Percentiles rank a stretch among this genome's conserved stretches.
phyloP scores from a whole-genome alignment of 2,888 invertebrate genomes.

The Scaptodrosophila latifasciaeformis region DNA sequence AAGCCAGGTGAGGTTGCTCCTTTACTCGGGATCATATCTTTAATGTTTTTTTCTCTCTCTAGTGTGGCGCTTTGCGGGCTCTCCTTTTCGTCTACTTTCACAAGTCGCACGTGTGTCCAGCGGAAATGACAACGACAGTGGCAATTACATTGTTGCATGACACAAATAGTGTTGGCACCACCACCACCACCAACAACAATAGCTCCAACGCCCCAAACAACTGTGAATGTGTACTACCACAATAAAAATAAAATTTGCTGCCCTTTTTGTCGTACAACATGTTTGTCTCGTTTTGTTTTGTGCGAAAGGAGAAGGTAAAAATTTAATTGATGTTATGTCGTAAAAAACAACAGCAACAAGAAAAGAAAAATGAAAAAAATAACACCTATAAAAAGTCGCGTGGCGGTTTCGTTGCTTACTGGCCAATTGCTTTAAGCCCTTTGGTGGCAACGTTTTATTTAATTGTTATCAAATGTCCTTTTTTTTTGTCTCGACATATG shows the following conservation, averaged over 20 bases:
- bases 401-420: background rate
- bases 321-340: slow-evolving; percentile 70
- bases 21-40: slow-evolving; percentile 49
- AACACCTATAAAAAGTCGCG: background rate
- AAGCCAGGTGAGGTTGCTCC: slow-evolving; percentile 12
- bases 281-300: slow-evolving; percentile 15
- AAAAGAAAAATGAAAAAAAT: slow-evolving; percentile 25
- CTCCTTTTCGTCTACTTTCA: slow-evolving; percentile 15
- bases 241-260: slow-evolving; percentile 44
- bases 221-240: background rate
- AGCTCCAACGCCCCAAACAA: slow-evolving; percentile 26
- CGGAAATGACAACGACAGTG: slow-evolving; percentile 73
- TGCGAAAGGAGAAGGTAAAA: slow-evolving; percentile 41
- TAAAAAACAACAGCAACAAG: slow-evolving; percentile 49
- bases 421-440: slow-evolving; percentile 23
- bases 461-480: slow-evolving; percentile 56
- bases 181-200: slow-evolving; percentile 34
- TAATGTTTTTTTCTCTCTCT: slow-evolving; percentile 39
- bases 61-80: no score
- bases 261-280: slow-evolving; percentile 33
- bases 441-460: slow-evolving; percentile 39
- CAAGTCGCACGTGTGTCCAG: slow-evolving; percentile 54
- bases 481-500: slow-evolving; percentile 10
- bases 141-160: slow-evolving; percentile 74
- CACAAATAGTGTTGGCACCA: slow-evolving; percentile 68